A percentile compares a stretch with the other conserved stretches of the same genome.
Evolutionary conservation across 1,140 invertebrate species (phyloP).

Genomic region (Ceratina calcarata): DNA sequence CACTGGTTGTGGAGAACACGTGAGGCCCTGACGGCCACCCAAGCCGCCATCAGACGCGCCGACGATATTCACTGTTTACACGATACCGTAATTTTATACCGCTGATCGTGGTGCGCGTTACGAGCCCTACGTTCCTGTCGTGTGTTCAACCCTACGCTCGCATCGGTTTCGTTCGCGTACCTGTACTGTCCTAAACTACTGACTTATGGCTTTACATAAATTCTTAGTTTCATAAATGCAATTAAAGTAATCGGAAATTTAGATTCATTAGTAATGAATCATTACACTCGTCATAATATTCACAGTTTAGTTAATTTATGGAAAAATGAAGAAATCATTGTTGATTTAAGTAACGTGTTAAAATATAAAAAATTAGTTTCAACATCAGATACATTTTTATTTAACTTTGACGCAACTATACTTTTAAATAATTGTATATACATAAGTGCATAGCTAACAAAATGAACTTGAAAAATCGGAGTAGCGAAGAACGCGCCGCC

Average conservation of each 20-base stretch:
- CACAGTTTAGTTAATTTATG: background rate
- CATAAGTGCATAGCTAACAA: too few relatives aligned
- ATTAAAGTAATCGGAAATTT: too few relatives aligned
- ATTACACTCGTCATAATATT: too few relatives aligned
- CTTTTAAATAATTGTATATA: background rate
- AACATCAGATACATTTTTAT: background rate
- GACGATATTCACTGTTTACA: conserved; percentile 77
- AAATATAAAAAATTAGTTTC: too few relatives aligned
- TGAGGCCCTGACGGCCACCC: conserved; percentile 75
- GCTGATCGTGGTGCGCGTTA: conserved; percentile 69
- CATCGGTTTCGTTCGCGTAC: background rate
- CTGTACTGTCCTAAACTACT: background rate
- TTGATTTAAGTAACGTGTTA: too few relatives aligned
- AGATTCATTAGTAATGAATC: too few relatives aligned
- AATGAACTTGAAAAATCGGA: background rate
- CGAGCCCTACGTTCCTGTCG: conserved; percentile 52
- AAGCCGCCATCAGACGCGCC: conserved; percentile 76
- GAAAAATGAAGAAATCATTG: background rate
- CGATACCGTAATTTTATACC: conserved; percentile 78
- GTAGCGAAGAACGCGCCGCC: conserved; percentile 5
- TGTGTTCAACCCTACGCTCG: background rate
- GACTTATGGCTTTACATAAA: too few relatives aligned
- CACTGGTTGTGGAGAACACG: conserved; percentile 70
- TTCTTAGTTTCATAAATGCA: too few relatives aligned
- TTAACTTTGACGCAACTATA: background rate